Conservation (phyloP, 2,888 invertebrate genomes). For the Erannis defoliaria region DNA sequence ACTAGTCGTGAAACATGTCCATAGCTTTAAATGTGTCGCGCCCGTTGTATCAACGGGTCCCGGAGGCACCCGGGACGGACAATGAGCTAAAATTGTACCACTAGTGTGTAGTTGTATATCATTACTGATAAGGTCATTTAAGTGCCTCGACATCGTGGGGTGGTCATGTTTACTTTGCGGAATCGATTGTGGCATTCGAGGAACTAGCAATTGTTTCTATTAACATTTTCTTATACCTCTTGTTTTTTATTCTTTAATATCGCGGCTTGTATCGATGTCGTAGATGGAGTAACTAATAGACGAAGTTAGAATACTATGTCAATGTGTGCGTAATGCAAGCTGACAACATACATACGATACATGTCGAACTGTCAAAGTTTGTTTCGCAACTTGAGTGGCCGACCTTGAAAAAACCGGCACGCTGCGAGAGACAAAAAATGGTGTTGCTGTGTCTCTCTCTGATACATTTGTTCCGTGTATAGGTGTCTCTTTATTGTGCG, state of each 20-base stretch:
- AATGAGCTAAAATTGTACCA: slow-evolving; percentile 79
- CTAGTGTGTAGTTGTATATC: slow-evolving; percentile 83
- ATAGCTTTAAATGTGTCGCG: slow-evolving; percentile 85
- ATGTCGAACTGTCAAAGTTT: too few species aligned
- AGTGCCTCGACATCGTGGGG: slow-evolving; percentile 84
- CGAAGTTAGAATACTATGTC: too few species aligned
- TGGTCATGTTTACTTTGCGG: slow-evolving; percentile 73
- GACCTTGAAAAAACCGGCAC: too few species aligned
- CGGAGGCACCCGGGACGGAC: slow-evolving; percentile 73
- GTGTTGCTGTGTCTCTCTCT: too few species aligned
- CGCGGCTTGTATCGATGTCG: slow-evolving; percentile 21
- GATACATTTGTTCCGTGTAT: too few species aligned
- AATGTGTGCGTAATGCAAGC: too few species aligned
- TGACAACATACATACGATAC: too few species aligned
- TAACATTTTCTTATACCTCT: slow-evolving; percentile 11
- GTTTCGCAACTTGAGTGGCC: too few species aligned
- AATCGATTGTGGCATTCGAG: slow-evolving; percentile 44
- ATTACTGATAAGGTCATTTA: slow-evolving; percentile 84
- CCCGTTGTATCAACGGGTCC: slow-evolving; percentile 85
- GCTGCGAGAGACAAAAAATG: too few species aligned
- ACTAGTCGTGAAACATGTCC: slow-evolving; percentile 84
- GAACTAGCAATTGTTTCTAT: slow-evolving; percentile 6
- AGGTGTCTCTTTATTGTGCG: too few species aligned
- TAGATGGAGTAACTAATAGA: too few species aligned
- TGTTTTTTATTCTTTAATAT: slow-evolving; percentile 11